Conservation (phyloP, 2,888 invertebrate genomes). For the Cerceris ruficornis region DNA sequence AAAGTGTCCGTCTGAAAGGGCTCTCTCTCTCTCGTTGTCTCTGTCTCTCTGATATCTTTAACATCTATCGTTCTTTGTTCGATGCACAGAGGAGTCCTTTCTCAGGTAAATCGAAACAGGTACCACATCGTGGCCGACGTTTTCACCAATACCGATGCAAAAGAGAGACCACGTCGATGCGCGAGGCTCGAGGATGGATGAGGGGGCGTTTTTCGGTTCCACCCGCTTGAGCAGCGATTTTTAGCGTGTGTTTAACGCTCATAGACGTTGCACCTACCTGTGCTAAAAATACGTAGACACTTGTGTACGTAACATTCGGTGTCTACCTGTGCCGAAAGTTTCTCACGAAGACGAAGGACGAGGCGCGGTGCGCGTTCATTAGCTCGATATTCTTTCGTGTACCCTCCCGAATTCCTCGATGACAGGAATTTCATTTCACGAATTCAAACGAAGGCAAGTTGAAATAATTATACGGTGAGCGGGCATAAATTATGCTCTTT, state of each 20-base stretch:
- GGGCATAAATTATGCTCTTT: slow-evolving; percentile 32
- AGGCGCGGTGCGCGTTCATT: slow-evolving; percentile 36
- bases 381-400: slow-evolving; percentile 37
- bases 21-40: not conserved
- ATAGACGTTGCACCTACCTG: slow-evolving; percentile 32
- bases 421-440: slow-evolving; percentile 39
- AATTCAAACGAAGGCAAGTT: not conserved
- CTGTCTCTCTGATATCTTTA: not conserved
- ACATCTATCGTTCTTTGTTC: not conserved
- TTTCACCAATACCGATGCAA: slow-evolving; percentile 45
- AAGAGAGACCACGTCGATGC: slow-evolving; percentile 42
- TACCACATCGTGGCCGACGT: slow-evolving; percentile 37
- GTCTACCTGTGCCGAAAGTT: slow-evolving; percentile 38
- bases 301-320: not conserved
- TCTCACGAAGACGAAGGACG: slow-evolving; percentile 36
- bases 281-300: slow-evolving; percentile 49
- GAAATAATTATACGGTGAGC: slow-evolving; percentile 38
- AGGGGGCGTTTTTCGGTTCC: slow-evolving; percentile 61
- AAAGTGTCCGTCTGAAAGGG: slow-evolving; percentile 29
- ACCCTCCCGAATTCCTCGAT: slow-evolving; percentile 14
- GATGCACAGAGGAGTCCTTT: slow-evolving; percentile 18
- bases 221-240: slow-evolving; percentile 48
- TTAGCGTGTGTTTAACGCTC: slow-evolving; percentile 46
- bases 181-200: slow-evolving; percentile 49
- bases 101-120: slow-evolving; percentile 66